A percentile compares a stretch with the other conserved stretches of the same genome.
Conservation (phyloP, 2,113 vertebrate genomes). For the Podarcis muralis region DNA sequence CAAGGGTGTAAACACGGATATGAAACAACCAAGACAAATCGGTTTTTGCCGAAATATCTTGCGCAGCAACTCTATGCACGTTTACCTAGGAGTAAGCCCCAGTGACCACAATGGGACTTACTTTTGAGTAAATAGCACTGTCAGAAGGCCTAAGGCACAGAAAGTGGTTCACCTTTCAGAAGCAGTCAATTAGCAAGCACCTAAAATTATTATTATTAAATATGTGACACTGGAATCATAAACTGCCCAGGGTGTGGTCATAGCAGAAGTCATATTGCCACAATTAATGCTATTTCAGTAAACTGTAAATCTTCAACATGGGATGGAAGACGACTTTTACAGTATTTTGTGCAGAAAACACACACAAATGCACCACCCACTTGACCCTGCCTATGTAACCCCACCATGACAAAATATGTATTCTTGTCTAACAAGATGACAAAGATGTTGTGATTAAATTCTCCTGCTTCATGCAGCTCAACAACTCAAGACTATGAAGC, state of each 20-base stretch:
- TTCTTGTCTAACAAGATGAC: not conserved
- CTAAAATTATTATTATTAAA: slow-evolving; percentile 3
- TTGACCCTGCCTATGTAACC: not conserved
- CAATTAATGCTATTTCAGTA: slow-evolving; percentile 39
- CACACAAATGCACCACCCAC: not conserved
- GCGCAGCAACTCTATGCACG: not conserved
- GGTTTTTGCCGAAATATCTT: not conserved
- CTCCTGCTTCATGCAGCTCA: slow-evolving; percentile 29
- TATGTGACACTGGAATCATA: slow-evolving; percentile 39
- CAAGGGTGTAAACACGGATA: not conserved
- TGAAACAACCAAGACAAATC: not conserved
- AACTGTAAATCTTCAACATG: slow-evolving; percentile 28
- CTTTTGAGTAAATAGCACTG: not conserved
- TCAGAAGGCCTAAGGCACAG: not conserved
- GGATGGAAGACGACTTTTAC: not conserved
- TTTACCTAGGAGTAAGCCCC: not conserved
- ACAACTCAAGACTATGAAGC: slow-evolving; percentile 33
- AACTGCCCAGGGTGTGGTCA: slow-evolving; percentile 50
- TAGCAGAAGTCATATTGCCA: slow-evolving; percentile 35
- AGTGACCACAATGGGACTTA: not conserved
- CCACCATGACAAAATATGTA: not conserved
- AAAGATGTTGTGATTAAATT: slow-evolving; percentile 3
- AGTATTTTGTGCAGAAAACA: not conserved
- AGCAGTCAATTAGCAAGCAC: slow-evolving; percentile 39
- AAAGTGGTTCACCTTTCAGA: not conserved